A percentile compares a stretch with the other conserved stretches of the same genome.
Evolutionary conservation across 2,113 vertebrate species (phyloP).

Genomic region (Campylorhamphus procurvoides): DNA sequence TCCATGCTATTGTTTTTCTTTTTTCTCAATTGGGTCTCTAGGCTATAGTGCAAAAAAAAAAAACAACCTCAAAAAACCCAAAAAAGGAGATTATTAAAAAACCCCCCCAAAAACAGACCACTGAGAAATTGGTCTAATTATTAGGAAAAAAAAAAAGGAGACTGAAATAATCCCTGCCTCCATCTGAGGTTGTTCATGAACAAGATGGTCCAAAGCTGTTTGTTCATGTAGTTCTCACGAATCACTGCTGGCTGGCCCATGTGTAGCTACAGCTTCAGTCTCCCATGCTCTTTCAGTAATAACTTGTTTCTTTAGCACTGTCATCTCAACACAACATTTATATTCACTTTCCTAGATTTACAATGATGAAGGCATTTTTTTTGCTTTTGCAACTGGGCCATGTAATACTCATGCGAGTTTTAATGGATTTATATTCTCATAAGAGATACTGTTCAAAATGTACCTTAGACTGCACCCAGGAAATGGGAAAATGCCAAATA

Average conservation of each 20-base stretch:
- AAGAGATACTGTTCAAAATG: constrained; percentile 46
- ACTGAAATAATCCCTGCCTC: constrained; percentile 53
- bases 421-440: not conserved
- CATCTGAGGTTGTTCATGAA: constrained; percentile 30
- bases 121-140: constrained; percentile 21
- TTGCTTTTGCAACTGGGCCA: constrained; percentile 11
- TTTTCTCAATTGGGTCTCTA: constrained; percentile 61
- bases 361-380: constrained; percentile 36
- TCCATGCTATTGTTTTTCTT: not conserved
- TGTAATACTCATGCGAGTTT: not conserved
- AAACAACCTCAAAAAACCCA: not conserved
- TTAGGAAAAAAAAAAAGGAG: constrained; percentile 16
- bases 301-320: not conserved
- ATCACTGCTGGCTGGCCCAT: not conserved
- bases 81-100: not conserved
- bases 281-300: not conserved
- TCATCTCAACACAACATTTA: not conserved
- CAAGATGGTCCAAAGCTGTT: not conserved
- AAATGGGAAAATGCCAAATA: constrained; percentile 53
- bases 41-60: constrained; percentile 56
- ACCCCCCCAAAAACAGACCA: not conserved
- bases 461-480: constrained; percentile 44
- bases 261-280: not conserved
- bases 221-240: not conserved
- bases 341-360: constrained; percentile 37